Evolutionary conservation across 1,140 invertebrate species (phyloP).

Genomic region (Vanessa tameamea): DNA sequence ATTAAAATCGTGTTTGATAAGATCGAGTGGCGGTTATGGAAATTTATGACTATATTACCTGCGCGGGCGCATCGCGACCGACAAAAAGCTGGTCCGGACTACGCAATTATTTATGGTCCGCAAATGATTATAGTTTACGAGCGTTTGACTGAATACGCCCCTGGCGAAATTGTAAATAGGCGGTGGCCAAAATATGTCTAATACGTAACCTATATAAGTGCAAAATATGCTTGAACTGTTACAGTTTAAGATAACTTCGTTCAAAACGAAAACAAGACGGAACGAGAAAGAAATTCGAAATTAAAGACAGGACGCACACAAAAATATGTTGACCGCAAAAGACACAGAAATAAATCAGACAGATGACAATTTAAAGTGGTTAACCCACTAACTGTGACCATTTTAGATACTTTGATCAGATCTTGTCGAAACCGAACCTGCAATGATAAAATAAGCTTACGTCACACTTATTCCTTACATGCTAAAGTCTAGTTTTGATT

Average conservation of each 20-base stretch:
- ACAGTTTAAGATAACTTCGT: constrained; percentile 12
- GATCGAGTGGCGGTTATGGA: constrained; percentile 79
- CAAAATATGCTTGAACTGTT: neutral
- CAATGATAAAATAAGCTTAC: constrained; percentile 38
- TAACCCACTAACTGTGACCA: constrained; percentile 81
- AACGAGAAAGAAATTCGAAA: constrained; percentile 41
- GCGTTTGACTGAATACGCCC: constrained; percentile 62
- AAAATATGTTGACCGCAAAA: constrained; percentile 78
- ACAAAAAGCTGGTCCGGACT: constrained; percentile 71
- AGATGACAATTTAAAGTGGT: constrained; percentile 83
- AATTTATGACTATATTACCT: constrained; percentile 81
- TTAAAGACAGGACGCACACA: constrained; percentile 53
- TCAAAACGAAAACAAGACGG: constrained; percentile 27
- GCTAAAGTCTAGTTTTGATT: constrained; percentile 58
- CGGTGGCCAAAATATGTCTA: constrained; percentile 29
- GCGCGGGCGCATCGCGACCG: constrained; percentile 68
- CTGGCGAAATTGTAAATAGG: constrained; percentile 47
- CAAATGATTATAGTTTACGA: constrained; percentile 79
- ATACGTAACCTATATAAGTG: constrained; percentile 9
- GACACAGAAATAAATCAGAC: constrained; percentile 82
- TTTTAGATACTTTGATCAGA: constrained; percentile 81
- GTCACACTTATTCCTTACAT: constrained; percentile 41
- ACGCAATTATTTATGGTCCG: constrained; percentile 76
- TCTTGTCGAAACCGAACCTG: constrained; percentile 75
- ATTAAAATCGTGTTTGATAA: constrained; percentile 81